Percentiles rank a stretch among this genome's conserved stretches.
Evolutionary conservation across 2,888 invertebrate genomes (phyloP).

Genomic region (Oasisia sp.): DNA sequence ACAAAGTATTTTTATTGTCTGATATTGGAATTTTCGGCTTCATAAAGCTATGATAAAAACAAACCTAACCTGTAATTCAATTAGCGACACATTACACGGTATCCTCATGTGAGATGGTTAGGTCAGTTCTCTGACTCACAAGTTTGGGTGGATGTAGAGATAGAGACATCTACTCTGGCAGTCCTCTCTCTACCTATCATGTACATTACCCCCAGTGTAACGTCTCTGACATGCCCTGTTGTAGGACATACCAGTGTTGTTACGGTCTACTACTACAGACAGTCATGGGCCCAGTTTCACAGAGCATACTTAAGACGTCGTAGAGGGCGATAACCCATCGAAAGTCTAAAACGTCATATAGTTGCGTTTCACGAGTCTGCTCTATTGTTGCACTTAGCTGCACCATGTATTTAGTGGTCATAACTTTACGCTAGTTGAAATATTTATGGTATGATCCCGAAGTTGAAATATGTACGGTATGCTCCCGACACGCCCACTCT

Average conservation of each 20-base stretch:
- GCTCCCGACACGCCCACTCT: too few species aligned
- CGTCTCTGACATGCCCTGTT: not conserved
- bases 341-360: too few species aligned
- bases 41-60: not conserved
- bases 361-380: too few species aligned
- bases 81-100: not conserved
- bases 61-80: not conserved
- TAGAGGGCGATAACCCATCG: too few species aligned
- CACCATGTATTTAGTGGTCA: too few species aligned
- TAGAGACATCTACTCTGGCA: not conserved
- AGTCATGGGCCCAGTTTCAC: too few species aligned
- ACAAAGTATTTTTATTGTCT: not conserved
- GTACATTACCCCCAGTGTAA: not conserved
- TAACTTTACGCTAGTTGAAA: too few species aligned
- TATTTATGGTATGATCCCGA: too few species aligned
- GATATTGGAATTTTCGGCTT: not conserved
- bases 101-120: not conserved
- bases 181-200: not conserved
- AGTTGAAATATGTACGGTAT: too few species aligned
- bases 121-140: not conserved
- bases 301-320: too few species aligned
- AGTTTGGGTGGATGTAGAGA: not conserved
- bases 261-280: too few species aligned
- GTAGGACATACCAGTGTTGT: not conserved
- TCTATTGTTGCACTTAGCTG: too few species aligned